Base-by-base conservation (phyloP, 2,888 invertebrate species). In the Flexamia atlantica region DNA sequence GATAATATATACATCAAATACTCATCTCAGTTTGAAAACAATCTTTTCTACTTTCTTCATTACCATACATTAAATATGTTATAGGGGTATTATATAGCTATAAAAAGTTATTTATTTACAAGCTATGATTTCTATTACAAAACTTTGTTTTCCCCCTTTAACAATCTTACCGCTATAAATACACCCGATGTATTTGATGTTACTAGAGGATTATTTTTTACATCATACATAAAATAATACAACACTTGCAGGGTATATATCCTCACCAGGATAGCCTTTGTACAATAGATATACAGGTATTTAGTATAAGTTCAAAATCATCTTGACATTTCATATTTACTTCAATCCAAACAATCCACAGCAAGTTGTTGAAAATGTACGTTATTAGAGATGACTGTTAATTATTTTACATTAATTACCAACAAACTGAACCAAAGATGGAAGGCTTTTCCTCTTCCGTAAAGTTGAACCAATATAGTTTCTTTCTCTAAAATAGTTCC, bases 221-320 rank as follows among this genome's bases (percentile, higher is more conserved):
- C 85, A 85, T 74, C 81, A 70, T 30, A 81, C 70, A 84, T 72
- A 83, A 84, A 80, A 86, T 84, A 84, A 84, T 81, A 83, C 74
- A 84, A 87, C 86, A 86, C 83, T 87, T 87, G 87, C 87, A 87
- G 87, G 87, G 87, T 87, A 86, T 85, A 85, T 87, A 86, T 86
- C 86, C 86, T 84, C 32, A 60, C n/a, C 50, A 60, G 85, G 87
- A 85, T 86, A 85, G 87, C 87, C 87, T 87, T 87, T 84, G 9
- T 83, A 86, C 86, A 87, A 86, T 86, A 87, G 86, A 86, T 86
- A 86, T 87, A 86, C 87, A 87, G 87, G 87, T 87, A 87, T 57
- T 85, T 86, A 87, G 86, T 86, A 72, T 83, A 85, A 85, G 83
- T 83, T 83, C n/a, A 36, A 79, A 4, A 53, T 28, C 79, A 79